These are phyloP conservation scores for Eubasilissa splendida DNA, from an alignment of 2,888 invertebrate species.

Conservation along the genomic window DNA sequence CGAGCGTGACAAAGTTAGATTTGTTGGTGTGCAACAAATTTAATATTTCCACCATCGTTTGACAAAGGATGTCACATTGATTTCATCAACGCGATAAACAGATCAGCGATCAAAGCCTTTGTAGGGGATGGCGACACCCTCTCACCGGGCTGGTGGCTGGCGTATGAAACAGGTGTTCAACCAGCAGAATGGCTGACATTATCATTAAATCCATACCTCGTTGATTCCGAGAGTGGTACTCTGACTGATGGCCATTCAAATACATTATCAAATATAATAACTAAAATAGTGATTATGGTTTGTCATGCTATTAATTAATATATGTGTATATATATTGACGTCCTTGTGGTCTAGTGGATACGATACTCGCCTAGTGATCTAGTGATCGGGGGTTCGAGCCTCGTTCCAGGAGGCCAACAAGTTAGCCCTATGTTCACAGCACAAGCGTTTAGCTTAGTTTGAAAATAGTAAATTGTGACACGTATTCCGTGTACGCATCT, in stretches of 20 bases:
- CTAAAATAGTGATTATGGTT: no score
- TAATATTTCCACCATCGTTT: conserved; percentile 53
- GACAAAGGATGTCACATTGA: conserved; percentile 58
- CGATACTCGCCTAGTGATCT: no score
- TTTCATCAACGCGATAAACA: conserved; percentile 58
- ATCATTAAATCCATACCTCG: conserved; percentile 20
- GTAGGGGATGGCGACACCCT: conserved; percentile 24
- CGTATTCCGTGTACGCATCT: no score
- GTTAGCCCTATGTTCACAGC: no score
- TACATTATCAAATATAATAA: no score
- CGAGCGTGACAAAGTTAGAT: conserved; percentile 40
- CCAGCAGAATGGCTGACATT: neutral
- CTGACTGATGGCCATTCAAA: neutral
- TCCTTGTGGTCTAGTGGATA: no score
- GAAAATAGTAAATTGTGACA: no score
- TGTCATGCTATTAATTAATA: no score
- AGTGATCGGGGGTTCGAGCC: no score
- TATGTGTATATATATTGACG: no score
- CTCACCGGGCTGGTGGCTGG: neutral
- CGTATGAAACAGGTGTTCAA: neutral
- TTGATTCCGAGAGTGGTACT: neutral
- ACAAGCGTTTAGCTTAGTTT: no score
- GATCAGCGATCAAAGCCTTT: conserved; percentile 58
- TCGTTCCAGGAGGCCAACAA: no score
- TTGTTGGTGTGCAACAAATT: conserved; percentile 46